These are phyloP conservation scores for Anadara kagoshimensis DNA, from an alignment of 1,140 invertebrate species.

Conservation along the genomic window DNA sequence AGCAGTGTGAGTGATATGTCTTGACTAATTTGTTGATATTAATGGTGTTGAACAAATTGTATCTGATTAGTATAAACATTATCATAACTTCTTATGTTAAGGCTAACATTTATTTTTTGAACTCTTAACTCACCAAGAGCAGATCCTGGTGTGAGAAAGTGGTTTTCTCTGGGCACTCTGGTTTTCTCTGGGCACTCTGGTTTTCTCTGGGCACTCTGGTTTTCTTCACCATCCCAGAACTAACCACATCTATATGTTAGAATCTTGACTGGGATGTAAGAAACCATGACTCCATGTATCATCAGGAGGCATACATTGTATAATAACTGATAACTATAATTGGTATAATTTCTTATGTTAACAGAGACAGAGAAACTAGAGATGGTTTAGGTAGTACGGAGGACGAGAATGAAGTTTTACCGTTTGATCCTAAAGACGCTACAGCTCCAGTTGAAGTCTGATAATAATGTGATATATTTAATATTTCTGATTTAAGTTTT, in stretches of 20 bases:
- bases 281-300: not conserved
- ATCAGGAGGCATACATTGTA: not conserved
- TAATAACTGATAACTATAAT: not conserved
- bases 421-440: conserved; percentile 65
- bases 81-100: too few species aligned
- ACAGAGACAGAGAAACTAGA: conserved; percentile 19
- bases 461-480: not conserved
- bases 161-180: too few species aligned
- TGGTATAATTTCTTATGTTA: conserved; percentile 19
- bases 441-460: conserved; percentile 67
- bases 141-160: not conserved
- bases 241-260: too few species aligned
- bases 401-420: conserved; percentile 56
- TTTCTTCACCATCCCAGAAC: too few species aligned
- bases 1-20: too few species aligned
- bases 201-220: too few species aligned
- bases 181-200: too few species aligned
- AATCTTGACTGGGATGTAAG: not conserved
- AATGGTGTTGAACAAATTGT: too few species aligned
- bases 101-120: too few species aligned
- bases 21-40: too few species aligned
- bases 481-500: not conserved
- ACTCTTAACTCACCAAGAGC: too few species aligned
- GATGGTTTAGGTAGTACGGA: conserved; percentile 47
- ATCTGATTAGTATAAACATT: too few species aligned